Evolutionary conservation across 1,140 invertebrate genomes (phyloP).

Genomic region (Meloidogyne hapla): DNA sequence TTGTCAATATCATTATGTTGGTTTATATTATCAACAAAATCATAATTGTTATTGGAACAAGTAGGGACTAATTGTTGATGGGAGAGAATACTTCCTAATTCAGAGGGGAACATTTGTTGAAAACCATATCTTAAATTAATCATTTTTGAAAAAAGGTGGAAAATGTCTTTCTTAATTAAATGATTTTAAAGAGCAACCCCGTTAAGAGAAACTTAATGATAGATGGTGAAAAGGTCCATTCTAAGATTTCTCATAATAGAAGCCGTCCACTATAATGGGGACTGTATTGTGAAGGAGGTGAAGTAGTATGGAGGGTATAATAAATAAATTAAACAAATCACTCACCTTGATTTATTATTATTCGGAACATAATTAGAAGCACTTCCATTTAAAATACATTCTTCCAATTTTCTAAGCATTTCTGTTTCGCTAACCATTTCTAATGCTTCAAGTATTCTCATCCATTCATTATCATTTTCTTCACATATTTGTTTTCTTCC

Average conservation of each 20-base stretch:
- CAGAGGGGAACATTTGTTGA: slow-evolving; percentile 2
- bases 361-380: slow-evolving; percentile 19
- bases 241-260: too few species aligned
- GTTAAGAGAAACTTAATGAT: too few species aligned
- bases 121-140: not conserved
- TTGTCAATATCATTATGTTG: not conserved
- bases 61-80: slow-evolving; percentile 5
- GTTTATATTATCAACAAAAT: not conserved
- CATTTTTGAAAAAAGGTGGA: not conserved
- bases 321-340: too few species aligned
- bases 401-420: slow-evolving; percentile 53
- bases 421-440: slow-evolving; percentile 54
- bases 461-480: slow-evolving; percentile 33
- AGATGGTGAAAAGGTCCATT: too few species aligned
- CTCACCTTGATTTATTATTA: slow-evolving; percentile 25
- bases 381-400: slow-evolving; percentile 44
- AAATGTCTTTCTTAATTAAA: too few species aligned
- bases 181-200: too few species aligned
- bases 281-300: too few species aligned
- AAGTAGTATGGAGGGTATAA: too few species aligned
- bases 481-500: slow-evolving; percentile 33
- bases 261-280: too few species aligned
- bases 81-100: slow-evolving; percentile 16
- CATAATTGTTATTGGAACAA: not conserved
- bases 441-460: slow-evolving; percentile 50